Conservation (phyloP, 2,888 invertebrate genomes). For the Dasypogon diadema region DNA sequence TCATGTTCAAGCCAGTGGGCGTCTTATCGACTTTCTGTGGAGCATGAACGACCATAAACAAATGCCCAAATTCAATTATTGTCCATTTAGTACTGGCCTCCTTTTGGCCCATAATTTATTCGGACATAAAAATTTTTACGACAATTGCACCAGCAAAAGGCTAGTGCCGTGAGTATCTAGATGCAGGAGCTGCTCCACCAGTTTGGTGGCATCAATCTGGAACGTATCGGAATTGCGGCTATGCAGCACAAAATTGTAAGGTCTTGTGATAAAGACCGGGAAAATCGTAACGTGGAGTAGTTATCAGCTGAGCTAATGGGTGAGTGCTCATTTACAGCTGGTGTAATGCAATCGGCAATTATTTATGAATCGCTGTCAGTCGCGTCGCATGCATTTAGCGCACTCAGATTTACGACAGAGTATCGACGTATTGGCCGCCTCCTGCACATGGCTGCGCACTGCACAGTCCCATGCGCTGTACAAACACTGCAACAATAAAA, state of each 20-base stretch:
- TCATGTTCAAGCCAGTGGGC: background rate
- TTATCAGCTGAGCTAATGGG: background rate
- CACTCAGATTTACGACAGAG: slow-evolving; percentile 23
- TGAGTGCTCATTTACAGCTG: background rate
- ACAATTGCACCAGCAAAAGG: background rate
- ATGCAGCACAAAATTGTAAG: background rate
- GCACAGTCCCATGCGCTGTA: background rate
- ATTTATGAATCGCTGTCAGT: slow-evolving; percentile 40
- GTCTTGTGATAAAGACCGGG: background rate
- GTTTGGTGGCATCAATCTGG: background rate
- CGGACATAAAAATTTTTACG: background rate
- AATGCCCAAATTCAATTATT: slow-evolving; percentile 18
- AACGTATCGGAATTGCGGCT: slow-evolving; percentile 6
- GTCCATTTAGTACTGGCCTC: slow-evolving; percentile 2
- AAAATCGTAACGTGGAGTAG: slow-evolving; percentile 13
- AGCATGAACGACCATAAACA: background rate
- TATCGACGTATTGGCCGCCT: slow-evolving; percentile 5
- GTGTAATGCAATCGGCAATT: slow-evolving; percentile 12
- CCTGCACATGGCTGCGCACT: background rate
- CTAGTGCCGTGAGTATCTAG: background rate
- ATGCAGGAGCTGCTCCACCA: background rate
- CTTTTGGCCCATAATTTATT: slow-evolving; percentile 6
- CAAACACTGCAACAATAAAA: slow-evolving; percentile 2
- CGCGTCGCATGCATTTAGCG: slow-evolving; percentile 42
- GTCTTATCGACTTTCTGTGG: background rate